A percentile compares a stretch with the other conserved stretches of the same genome.
phyloP scores from a whole-genome alignment of 2,888 invertebrate species.

The Antitype chi region DNA sequence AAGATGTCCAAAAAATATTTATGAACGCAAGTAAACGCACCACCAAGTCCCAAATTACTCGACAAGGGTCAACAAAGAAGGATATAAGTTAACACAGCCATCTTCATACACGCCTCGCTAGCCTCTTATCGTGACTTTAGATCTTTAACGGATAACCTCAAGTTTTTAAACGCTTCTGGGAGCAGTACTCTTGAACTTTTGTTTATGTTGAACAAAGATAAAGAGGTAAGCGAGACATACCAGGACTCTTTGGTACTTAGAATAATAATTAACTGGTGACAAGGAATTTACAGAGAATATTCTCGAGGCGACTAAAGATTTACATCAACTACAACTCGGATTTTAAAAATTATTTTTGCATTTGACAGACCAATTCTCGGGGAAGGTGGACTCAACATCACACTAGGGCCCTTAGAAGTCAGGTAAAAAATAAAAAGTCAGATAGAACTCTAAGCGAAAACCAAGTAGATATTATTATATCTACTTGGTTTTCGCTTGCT shows the following conservation, averaged over 20 bases:
- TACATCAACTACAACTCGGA: too few relatives aligned
- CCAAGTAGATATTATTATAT: too few relatives aligned
- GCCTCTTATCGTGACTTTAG: conserved; percentile 14
- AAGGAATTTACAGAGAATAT: too few relatives aligned
- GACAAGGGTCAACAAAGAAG: neutral
- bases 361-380: too few relatives aligned
- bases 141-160: conserved; percentile 33
- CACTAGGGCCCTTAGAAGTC: too few relatives aligned
- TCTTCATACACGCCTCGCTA: neutral
- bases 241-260: conserved; percentile 5
- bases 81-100: neutral
- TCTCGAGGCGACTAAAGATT: neutral
- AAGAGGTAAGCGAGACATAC: neutral
- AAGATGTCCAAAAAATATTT: neutral
- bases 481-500: too few relatives aligned
- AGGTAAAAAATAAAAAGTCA: too few relatives aligned
- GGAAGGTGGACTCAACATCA: too few relatives aligned
- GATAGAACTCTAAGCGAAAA: too few relatives aligned
- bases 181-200: conserved; percentile 21
- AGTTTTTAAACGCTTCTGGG: neutral
- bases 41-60: neutral
- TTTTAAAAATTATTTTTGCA: too few relatives aligned
- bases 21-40: neutral
- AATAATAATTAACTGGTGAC: neutral
- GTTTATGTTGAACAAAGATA: conserved; percentile 26